A percentile compares a stretch with the other conserved stretches of the same genome.
Evolutionary conservation across 2,888 invertebrate genomes (phyloP).

Genomic region (Dorcus parallelipipedus): DNA sequence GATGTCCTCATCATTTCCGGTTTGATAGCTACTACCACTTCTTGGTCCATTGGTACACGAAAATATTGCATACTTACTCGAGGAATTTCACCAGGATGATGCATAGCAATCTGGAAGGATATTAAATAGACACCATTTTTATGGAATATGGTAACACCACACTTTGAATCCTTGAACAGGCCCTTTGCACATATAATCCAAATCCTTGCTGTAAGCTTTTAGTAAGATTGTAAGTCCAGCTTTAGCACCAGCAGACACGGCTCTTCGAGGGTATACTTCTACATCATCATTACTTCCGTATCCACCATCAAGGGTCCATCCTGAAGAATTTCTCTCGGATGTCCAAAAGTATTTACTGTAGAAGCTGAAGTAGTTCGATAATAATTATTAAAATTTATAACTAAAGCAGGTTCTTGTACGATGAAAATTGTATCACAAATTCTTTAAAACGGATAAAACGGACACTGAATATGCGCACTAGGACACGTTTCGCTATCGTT

Average conservation of each 20-base stretch:
- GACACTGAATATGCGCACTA: too few species aligned
- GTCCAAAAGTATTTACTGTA: too few species aligned
- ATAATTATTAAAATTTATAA: too few species aligned
- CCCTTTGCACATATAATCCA: slow-evolving; percentile 63
- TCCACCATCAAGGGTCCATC: slow-evolving; percentile 63
- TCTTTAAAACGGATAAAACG: too few species aligned
- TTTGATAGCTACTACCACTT: slow-evolving; percentile 67
- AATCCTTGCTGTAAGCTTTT: slow-evolving; percentile 53
- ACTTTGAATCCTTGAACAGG: slow-evolving; percentile 69
- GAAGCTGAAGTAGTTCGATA: too few species aligned
- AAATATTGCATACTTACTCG: slow-evolving; percentile 67
- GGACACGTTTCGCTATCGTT: too few species aligned
- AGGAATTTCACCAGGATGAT: slow-evolving; percentile 67
- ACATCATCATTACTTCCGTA: slow-evolving; percentile 52
- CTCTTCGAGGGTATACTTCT: slow-evolving; percentile 64
- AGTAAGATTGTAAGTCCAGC: slow-evolving; percentile 59
- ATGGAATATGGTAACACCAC: background rate
- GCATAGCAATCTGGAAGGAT: slow-evolving; percentile 64
- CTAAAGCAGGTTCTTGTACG: too few species aligned
- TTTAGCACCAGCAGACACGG: slow-evolving; percentile 60
- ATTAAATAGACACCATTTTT: slow-evolving; percentile 42
- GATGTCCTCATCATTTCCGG: slow-evolving; percentile 76
- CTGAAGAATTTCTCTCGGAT: background rate
- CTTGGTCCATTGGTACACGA: slow-evolving; percentile 66
- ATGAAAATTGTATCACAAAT: too few species aligned